Conservation (phyloP, 2,797 vertebrate genomes). For the Cottoperca gobio region DNA sequence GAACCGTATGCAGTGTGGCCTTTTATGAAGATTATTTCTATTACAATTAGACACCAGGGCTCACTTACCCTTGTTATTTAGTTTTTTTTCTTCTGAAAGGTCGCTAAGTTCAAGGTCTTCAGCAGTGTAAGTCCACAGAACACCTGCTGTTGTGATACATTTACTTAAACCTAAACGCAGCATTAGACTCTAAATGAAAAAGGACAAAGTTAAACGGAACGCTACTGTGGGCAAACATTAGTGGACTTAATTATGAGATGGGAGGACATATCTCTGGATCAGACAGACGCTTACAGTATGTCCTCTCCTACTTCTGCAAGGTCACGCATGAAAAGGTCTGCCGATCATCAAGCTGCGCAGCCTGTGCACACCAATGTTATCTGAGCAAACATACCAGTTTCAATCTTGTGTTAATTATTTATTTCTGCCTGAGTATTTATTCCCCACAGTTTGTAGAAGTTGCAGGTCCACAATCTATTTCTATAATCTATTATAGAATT, state of each 20-base stretch:
- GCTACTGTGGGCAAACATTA: slow-evolving; percentile 7
- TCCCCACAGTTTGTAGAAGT: not conserved
- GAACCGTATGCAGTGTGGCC: slow-evolving; percentile 45
- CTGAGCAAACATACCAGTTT: not conserved
- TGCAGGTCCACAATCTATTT: not conserved
- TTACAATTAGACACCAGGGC: slow-evolving; percentile 42
- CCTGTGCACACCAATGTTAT: rapidly evolving
- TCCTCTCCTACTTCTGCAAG: slow-evolving; percentile 10
- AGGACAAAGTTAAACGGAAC: not conserved
- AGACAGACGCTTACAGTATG: not conserved
- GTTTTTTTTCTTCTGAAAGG: too few species aligned
- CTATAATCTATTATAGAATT: too few species aligned
- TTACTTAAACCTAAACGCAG: not conserved
- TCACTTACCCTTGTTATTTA: slow-evolving; percentile 29
- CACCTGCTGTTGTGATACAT: not conserved
- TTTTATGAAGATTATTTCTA: slow-evolving; percentile 54
- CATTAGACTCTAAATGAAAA: not conserved
- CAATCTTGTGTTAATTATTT: not conserved
- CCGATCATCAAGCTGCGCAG: not conserved
- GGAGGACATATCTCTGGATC: not conserved
- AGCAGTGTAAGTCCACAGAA: not conserved
- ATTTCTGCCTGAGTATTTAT: not conserved
- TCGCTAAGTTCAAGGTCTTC: slow-evolving; percentile 36
- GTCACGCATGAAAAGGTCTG: not conserved
- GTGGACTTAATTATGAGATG: slow-evolving; percentile 33